Evolutionary conservation across 2,888 invertebrate species (phyloP).

Genomic region (Netelia melanura): DNA sequence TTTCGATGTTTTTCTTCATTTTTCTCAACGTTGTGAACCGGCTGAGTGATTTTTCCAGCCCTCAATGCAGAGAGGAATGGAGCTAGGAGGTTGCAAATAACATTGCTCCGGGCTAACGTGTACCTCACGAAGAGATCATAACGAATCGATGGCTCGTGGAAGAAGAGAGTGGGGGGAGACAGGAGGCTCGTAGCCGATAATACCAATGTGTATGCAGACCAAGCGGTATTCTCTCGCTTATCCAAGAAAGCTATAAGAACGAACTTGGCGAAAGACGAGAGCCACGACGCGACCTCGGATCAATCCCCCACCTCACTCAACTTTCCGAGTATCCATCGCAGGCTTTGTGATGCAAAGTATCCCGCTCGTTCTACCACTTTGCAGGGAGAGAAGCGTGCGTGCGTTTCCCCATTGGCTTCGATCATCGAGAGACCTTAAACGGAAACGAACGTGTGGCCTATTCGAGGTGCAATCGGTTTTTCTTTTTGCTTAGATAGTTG

Average conservation of each 20-base stretch:
- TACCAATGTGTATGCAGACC: slow-evolving; percentile 14
- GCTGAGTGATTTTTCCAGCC: slow-evolving; percentile 52
- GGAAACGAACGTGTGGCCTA: slow-evolving; percentile 32
- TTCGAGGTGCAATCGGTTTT: slow-evolving; percentile 18
- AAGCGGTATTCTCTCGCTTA: slow-evolving; percentile 22
- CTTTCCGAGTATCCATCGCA: slow-evolving; percentile 44
- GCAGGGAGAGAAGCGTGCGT: slow-evolving; percentile 2
- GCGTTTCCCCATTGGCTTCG: background rate
- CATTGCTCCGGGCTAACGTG: slow-evolving; percentile 3
- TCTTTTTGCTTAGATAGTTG: slow-evolving; percentile 17
- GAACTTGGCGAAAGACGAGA: slow-evolving; percentile 34
- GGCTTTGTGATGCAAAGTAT: slow-evolving; percentile 59
- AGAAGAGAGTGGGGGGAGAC: background rate
- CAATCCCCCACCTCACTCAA: slow-evolving; percentile 2
- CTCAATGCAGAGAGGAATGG: slow-evolving; percentile 5
- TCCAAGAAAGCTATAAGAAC: slow-evolving; percentile 40
- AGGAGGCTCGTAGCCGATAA: slow-evolving; percentile 20
- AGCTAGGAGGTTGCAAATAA: background rate
- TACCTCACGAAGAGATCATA: slow-evolving; percentile 42
- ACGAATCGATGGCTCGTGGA: slow-evolving; percentile 39
- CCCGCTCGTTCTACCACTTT: slow-evolving; percentile 27
- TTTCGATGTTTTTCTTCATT: slow-evolving; percentile 5
- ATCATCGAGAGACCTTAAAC: slow-evolving; percentile 3
- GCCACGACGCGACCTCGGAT: slow-evolving; percentile 29
- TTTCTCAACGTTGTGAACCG: slow-evolving; percentile 39